Base-by-base conservation (phyloP, 2,797 vertebrate genomes). In the Balearica regulorum region DNA sequence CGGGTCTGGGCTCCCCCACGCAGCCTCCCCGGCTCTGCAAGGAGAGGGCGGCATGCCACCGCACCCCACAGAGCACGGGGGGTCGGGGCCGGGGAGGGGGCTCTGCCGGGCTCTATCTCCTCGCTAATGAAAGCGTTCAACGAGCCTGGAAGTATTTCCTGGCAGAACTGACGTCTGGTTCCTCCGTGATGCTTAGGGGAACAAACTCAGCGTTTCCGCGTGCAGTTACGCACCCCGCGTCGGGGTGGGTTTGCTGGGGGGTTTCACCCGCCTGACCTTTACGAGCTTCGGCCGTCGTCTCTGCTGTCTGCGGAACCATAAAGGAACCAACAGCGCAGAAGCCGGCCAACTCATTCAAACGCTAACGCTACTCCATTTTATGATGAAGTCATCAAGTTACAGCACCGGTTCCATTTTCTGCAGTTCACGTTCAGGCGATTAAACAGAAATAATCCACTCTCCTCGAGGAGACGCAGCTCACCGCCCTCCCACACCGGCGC, bases 211-310 rank as follows among this genome's bases (percentile, higher is more conserved):
- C 17, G 4, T 49, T 28, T 55, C 25, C 10, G n/a, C 0, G 0
- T 5, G 25, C 1, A 3, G 31, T 28, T 48, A 19, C 2, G 1
- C 41, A 26, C 26, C 17, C 18, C 1, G 1, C 64, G 37, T 33
- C 19, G 28, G 71, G 39, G 21, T 25, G 31, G n/a, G 44, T 7
- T 46, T 25, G 4, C 24, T 8, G 44, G 44, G 44, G 18, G 17
- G 13, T 18, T 28, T 16, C 9, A 39, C 6, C 41, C 49, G 13
- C 16, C 62, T 20, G 62, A 37, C 18, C 55, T 49, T 46, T 7
- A 7, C 0, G 22, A 55, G 48, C 41, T 53, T 6, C 16, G 25
- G n/a, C 14, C 31, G 24, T 16, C 46, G 4, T 4, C 41, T 16
- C 4, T 18, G 39, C 39, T 39, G 39, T 39, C 39, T 39, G 39